A percentile compares a stretch with the other conserved stretches of the same genome.
Evolutionary conservation across 2,113 vertebrate genomes (phyloP).

Genomic region (Myxocyprinus asiaticus): DNA sequence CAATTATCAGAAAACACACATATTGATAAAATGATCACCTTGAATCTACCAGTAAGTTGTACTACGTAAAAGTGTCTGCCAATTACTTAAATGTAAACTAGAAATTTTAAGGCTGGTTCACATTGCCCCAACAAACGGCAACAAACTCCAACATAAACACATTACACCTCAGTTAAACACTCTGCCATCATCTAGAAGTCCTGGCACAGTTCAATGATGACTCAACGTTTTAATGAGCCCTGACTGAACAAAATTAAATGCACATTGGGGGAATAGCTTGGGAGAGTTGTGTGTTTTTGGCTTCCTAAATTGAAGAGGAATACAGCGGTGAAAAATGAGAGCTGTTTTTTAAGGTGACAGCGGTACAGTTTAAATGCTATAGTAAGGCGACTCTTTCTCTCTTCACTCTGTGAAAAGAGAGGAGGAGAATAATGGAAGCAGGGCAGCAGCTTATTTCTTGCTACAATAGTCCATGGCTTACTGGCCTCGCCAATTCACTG

Average conservation of each 20-base stretch:
- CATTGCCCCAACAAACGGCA: too few species aligned
- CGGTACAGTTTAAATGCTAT: constrained; percentile 16
- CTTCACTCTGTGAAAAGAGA: background rate
- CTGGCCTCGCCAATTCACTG: constrained; percentile 34
- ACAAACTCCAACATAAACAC: too few species aligned
- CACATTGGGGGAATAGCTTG: background rate
- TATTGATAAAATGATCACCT: too few species aligned
- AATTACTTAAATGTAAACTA: too few species aligned
- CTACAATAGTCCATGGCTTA: constrained; percentile 22
- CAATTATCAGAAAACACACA: too few species aligned
- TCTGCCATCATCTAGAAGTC: too few species aligned
- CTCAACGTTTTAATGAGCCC: constrained; percentile 46
- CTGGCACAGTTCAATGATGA: background rate
- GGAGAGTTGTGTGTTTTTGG: constrained; percentile 18
- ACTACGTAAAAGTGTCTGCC: too few species aligned
- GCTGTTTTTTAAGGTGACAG: constrained; percentile 49
- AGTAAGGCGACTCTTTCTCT: background rate
- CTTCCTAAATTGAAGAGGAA: constrained; percentile 20
- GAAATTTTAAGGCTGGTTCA: too few species aligned
- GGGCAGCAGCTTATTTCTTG: constrained; percentile 45
- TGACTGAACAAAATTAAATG: constrained; percentile 43
- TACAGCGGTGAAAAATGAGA: constrained; percentile 45
- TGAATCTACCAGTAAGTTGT: too few species aligned
- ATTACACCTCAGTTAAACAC: too few species aligned
- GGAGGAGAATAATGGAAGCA: constrained; percentile 6